These are phyloP conservation scores for Pseudomugil tenellus DNA, from an alignment of 2,797 vertebrate species.

Conservation along the genomic window DNA sequence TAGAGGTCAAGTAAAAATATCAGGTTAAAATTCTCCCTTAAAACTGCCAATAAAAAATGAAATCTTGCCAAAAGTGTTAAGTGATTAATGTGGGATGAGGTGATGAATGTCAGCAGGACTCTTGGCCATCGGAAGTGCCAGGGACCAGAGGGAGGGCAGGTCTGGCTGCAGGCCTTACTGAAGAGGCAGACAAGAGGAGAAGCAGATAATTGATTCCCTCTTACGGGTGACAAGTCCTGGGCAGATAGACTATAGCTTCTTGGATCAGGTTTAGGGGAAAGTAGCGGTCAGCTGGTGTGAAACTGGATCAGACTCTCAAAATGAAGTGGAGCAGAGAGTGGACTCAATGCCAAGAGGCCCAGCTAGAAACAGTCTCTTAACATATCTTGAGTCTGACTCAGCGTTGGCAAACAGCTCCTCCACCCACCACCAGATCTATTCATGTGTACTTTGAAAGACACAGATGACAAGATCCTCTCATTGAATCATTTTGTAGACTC, in stretches of 20 bases:
- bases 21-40: conserved; percentile 11
- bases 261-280: conserved; percentile 61
- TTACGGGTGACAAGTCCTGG: conserved; percentile 50
- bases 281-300: conserved; percentile 54
- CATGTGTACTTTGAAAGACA: conserved; percentile 21
- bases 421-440: conserved; percentile 2
- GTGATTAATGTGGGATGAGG: conserved; percentile 41
- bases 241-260: conserved; percentile 60
- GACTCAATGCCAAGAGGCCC: conserved; percentile 49
- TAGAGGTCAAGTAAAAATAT: conserved; percentile 33
- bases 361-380: conserved; percentile 40
- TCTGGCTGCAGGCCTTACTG: conserved; percentile 36
- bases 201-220: conserved; percentile 70
- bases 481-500: conserved; percentile 49
- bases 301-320: conserved; percentile 62
- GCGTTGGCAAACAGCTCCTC: conserved; percentile 38
- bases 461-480: conserved; percentile 58
- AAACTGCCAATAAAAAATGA: conserved; percentile 26
- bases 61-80: conserved; percentile 30
- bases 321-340: conserved; percentile 58
- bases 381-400: conserved; percentile 46
- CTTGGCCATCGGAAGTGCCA: conserved; percentile 28
- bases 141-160: conserved; percentile 17
- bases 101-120: conserved; percentile 26
- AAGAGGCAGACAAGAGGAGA: conserved; percentile 66